A percentile compares a stretch with the other conserved stretches of the same genome.
Evolutionary conservation across 2,888 invertebrate genomes (phyloP).

Genomic region (Amblyjoppa fuscipennis): DNA sequence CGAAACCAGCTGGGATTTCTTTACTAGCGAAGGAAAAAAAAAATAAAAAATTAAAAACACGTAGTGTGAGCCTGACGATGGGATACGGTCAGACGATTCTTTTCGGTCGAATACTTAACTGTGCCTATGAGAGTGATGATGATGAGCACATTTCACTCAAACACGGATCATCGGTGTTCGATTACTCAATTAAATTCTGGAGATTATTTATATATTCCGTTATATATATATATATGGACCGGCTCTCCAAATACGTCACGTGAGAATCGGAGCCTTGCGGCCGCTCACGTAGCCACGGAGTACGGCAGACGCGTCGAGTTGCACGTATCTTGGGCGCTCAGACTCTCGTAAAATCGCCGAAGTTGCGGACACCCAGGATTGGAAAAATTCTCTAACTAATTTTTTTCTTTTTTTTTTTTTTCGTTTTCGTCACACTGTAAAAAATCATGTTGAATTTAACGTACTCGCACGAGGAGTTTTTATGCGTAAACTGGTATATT

Average conservation of each 20-base stretch:
- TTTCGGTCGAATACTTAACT: conserved; percentile 8
- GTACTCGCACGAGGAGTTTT: too few species aligned
- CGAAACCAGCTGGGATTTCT: conserved; percentile 43
- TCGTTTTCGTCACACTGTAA: too few species aligned
- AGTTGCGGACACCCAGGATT: neutral
- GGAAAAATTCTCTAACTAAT: too few species aligned
- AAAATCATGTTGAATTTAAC: too few species aligned
- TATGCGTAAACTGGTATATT: too few species aligned
- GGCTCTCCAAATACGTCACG: conserved; percentile 2
- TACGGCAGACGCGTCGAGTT: neutral
- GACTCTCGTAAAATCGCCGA: neutral
- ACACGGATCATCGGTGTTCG: neutral
- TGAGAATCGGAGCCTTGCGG: neutral
- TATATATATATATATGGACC: conserved; percentile 16
- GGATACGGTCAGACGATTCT: conserved; percentile 21
- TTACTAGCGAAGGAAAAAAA: neutral
- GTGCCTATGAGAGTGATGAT: neutral
- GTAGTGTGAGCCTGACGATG: neutral
- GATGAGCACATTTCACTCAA: neutral
- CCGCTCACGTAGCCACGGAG: conserved; percentile 4
- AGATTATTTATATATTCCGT: conserved; percentile 31
- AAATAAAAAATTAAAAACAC: neutral
- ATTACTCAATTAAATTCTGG: conserved; percentile 38
- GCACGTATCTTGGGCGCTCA: neutral
- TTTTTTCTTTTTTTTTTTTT: too few species aligned